Percentiles rank a stretch among this genome's conserved stretches.
Conservation (phyloP, 2,888 invertebrate species). For the Rhagonycha lutea region DNA sequence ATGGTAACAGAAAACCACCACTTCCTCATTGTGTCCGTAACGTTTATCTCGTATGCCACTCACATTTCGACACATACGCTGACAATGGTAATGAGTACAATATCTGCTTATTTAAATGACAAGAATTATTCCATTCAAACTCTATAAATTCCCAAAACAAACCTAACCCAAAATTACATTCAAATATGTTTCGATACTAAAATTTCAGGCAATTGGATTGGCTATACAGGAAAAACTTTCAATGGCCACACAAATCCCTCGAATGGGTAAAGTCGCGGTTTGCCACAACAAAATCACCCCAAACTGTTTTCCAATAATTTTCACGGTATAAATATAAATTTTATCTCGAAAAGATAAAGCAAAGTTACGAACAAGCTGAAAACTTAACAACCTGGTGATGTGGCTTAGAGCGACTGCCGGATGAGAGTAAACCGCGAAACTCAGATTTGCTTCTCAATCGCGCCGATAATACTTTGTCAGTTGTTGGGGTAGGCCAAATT, state of each 20-base stretch:
- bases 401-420: too few species aligned
- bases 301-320: slow-evolving; percentile 11
- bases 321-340: background rate
- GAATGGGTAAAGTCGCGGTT: background rate
- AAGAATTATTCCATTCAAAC: background rate
- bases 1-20: slow-evolving; percentile 8
- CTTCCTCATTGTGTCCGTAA: background rate
- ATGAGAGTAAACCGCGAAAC: too few species aligned
- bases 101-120: background rate
- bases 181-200: background rate
- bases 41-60: slow-evolving; percentile 6
- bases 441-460: too few species aligned
- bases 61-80: slow-evolving; percentile 4
- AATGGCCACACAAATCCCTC: background rate
- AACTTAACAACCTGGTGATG: too few species aligned
- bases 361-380: too few species aligned
- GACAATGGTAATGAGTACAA: slow-evolving; percentile 1
- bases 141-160: background rate
- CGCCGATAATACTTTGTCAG: too few species aligned
- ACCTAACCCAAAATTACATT: background rate
- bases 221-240: background rate
- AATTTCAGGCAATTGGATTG: background rate
- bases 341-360: background rate
- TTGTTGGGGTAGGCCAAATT: too few species aligned
- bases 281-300: background rate